Base-by-base conservation (phyloP, 2,888 invertebrate species). In the Brachyptera risi region DNA sequence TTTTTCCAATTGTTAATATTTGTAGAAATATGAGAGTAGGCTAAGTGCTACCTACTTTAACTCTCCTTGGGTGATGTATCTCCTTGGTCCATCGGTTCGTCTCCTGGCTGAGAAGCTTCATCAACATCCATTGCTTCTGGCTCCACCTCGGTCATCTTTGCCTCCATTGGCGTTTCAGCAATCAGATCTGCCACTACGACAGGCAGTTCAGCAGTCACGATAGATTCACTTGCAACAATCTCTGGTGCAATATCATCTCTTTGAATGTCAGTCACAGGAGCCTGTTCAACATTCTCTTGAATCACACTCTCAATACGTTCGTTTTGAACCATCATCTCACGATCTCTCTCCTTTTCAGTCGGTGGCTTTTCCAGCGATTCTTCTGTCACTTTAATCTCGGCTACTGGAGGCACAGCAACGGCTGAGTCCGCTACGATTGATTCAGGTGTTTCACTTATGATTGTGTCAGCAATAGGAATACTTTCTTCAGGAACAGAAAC, bases 51-150 rank as follows among this genome's bases (percentile, higher is more conserved):
- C 5, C 31, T 5, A 31, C 5, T 5, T 31, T 31, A 31, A 11
- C 31, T 31, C 31, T 31, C 7, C 57, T 70, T 65, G 56, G 67
- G 66, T 57, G 72, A 72, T 9, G 69, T 67, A 23, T 68, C 64
- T 66, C 73, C 74, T 60, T 74, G 71, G 40, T 75, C 74, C 74
- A 74, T 75, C 24, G 73, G 72, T 62, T 75, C 74, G 26, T 70
- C 72, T 24, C 69, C 68, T 27, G 62, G 67, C 9, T 68, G 61
- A 27, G 68, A 61, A 9, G 70, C 60, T 58, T 69, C 71, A 44
- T 72, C 73, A 24, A 66, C 70, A 49, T 75, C 74, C 7, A 74
- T 69, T 23, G 74, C 75, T 74, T 75, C 74, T 4, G 44, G 44
- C 44, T 44, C 44, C n/a, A n/a, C n/a, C 44, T 44, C 44, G 2